A percentile compares a stretch with the other conserved stretches of the same genome.
phyloP scores from a whole-genome alignment of 2,888 invertebrate genomes.

The Ichneumoninae sp. region DNA sequence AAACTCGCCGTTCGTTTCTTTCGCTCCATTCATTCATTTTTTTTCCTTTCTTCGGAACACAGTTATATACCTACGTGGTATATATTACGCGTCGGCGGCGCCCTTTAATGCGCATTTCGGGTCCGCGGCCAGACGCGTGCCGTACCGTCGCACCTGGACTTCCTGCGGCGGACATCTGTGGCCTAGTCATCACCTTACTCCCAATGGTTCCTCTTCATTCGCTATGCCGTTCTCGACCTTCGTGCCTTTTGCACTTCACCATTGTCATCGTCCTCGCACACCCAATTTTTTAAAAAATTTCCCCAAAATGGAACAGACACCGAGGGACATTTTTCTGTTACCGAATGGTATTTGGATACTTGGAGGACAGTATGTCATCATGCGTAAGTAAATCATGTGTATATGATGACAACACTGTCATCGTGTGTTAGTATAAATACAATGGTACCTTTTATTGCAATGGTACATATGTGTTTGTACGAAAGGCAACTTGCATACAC shows the following conservation, averaged over 20 bases:
- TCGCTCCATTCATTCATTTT: conserved; percentile 43
- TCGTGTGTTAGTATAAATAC: not conserved
- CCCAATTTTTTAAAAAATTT: not conserved
- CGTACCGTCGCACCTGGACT: conserved; percentile 74
- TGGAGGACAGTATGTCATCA: too few relatives aligned
- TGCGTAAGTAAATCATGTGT: not conserved
- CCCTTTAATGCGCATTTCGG: conserved; percentile 72
- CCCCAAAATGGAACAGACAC: not conserved
- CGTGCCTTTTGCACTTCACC: conserved; percentile 21
- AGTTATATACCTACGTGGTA: not conserved
- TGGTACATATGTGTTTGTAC: not conserved
- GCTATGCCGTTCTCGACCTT: conserved; percentile 29
- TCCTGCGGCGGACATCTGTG: conserved; percentile 74
- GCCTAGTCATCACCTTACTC: conserved; percentile 60
- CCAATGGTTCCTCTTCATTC: conserved; percentile 51
- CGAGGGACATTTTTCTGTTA: too few relatives aligned
- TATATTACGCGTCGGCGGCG: conserved; percentile 26
- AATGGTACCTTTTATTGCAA: not conserved
- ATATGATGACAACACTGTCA: too few relatives aligned
- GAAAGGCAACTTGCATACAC: not conserved
- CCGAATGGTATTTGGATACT: not conserved
- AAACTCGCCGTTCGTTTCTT: conserved; percentile 27
- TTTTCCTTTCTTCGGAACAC: not conserved
- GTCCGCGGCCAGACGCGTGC: conserved; percentile 71
- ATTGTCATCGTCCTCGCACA: not conserved